phyloP scores from a whole-genome alignment of 1,140 invertebrate species.

The Lepeophtheirus salmonis region DNA sequence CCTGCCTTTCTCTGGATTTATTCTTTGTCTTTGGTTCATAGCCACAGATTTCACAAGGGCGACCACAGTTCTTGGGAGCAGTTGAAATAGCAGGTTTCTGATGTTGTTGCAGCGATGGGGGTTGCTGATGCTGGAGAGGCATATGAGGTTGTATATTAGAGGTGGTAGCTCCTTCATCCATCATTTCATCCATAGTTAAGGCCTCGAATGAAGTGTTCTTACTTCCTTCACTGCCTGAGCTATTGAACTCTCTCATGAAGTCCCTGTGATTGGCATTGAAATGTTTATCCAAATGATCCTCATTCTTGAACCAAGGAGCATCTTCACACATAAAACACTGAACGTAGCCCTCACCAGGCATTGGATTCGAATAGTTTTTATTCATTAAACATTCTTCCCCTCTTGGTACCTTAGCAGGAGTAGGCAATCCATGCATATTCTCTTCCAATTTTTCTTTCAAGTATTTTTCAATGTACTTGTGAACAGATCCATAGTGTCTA shows the following conservation, averaged over 20 bases:
- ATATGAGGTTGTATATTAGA: not conserved
- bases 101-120: not conserved
- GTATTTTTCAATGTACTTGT: constrained; percentile 13
- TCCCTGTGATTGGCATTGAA: not conserved
- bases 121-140: not conserved
- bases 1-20: constrained; percentile 13
- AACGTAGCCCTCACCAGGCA: not conserved
- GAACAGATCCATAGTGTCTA: constrained; percentile 17
- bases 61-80: not conserved
- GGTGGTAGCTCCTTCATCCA: not conserved
- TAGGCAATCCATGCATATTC: not conserved
- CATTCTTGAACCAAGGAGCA: not conserved
- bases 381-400: not conserved
- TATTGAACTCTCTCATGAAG: not conserved
- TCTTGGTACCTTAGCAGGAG: not conserved
- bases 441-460: constrained; percentile 14
- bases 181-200: not conserved
- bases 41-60: constrained; percentile 16
- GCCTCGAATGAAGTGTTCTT: too few relatives aligned
- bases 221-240: too few relatives aligned
- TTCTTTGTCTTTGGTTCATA: constrained; percentile 18
- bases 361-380: not conserved
- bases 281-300: not conserved
- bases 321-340: not conserved
- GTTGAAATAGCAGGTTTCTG: not conserved